Evolutionary conservation across 2,797 vertebrate genomes (phyloP).

Genomic region (Crocodylus rhombifer): DNA sequence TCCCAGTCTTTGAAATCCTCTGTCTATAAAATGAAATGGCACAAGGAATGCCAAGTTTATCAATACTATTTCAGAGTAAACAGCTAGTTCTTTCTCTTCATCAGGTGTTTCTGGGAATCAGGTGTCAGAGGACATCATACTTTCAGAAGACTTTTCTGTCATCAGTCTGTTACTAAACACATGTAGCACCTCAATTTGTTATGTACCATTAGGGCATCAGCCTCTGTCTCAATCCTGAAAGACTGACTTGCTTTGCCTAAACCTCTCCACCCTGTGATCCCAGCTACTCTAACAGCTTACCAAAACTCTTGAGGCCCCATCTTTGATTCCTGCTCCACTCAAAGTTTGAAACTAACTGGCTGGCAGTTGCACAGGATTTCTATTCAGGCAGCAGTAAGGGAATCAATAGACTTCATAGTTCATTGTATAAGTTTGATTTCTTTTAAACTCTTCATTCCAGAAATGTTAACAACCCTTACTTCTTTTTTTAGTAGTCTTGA

Average conservation of each 20-base stretch:
- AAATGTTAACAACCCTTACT: too few species aligned
- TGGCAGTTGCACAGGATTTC: too few species aligned
- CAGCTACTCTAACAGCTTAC: background rate
- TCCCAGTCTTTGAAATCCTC: background rate
- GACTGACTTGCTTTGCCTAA: background rate
- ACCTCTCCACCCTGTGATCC: background rate
- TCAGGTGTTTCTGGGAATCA: background rate
- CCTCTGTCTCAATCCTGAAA: background rate
- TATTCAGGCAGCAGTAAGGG: too few species aligned
- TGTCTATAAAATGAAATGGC: background rate
- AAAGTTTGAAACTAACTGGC: too few species aligned
- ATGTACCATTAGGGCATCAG: background rate
- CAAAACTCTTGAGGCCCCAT: too few species aligned
- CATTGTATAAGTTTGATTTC: too few species aligned
- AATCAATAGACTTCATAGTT: too few species aligned
- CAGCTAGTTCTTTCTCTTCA: background rate
- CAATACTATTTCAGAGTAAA: background rate
- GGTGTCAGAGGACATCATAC: background rate
- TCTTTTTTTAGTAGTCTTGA: too few species aligned
- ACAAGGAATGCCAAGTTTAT: background rate
- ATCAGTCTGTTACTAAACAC: background rate
- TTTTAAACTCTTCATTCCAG: too few species aligned
- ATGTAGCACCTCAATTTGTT: background rate
- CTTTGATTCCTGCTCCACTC: too few species aligned
- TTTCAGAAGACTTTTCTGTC: background rate